These are phyloP conservation scores for Tachypleus tridentatus DNA, from an alignment of 1,140 invertebrate genomes.

Conservation along the genomic window DNA sequence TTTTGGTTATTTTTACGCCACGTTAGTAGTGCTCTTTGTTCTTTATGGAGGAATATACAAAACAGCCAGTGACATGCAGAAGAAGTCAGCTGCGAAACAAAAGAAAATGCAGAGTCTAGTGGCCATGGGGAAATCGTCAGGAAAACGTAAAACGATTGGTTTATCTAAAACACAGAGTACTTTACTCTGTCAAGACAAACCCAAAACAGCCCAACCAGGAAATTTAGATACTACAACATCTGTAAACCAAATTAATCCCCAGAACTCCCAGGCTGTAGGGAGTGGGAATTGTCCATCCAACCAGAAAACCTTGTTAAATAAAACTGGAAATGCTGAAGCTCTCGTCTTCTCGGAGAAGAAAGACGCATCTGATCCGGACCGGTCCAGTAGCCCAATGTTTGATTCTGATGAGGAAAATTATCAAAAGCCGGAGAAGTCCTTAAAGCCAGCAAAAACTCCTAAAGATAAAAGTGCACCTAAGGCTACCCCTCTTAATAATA, in stretches of 20 bases:
- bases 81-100: constrained; percentile 90
- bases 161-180: constrained; percentile 17
- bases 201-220: neutral
- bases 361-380: constrained; percentile 48
- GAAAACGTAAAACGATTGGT: constrained; percentile 39
- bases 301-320: neutral
- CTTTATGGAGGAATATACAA: constrained; percentile 96
- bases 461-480: constrained; percentile 21
- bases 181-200: constrained; percentile 4
- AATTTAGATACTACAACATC: neutral
- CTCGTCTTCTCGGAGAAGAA: constrained; percentile 24
- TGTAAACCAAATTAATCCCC: neutral
- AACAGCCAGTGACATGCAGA: constrained; percentile 95
- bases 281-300: neutral
- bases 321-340: constrained; percentile 3
- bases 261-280: neutral
- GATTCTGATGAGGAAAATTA: constrained; percentile 69
- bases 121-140: constrained; percentile 60
- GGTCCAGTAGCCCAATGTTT: constrained; percentile 87
- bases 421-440: neutral
- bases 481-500: neutral
- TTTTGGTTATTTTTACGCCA: constrained; percentile 96
- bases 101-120: constrained; percentile 90
- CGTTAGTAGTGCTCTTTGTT: constrained; percentile 80
- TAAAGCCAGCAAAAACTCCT: constrained; percentile 25